These are phyloP conservation scores for Melieria crassipennis DNA, from an alignment of 2,888 invertebrate species.

Conservation along the genomic window DNA sequence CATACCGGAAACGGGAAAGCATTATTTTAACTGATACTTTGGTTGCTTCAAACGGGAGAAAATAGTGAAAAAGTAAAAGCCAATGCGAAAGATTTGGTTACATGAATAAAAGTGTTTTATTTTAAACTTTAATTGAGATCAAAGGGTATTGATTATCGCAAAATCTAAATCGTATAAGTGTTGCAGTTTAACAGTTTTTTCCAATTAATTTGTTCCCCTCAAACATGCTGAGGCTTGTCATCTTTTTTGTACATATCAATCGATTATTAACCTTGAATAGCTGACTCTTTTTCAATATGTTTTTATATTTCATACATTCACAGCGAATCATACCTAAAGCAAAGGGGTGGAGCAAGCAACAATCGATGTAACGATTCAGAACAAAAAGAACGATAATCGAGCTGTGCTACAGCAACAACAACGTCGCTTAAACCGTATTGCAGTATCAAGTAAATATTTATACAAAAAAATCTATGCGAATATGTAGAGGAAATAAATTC, in stretches of 20 bases:
- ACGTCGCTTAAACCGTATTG: not conserved
- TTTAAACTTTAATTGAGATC: not conserved
- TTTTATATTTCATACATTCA: conserved; percentile 16
- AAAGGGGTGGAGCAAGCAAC: not conserved
- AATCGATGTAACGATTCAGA: not conserved
- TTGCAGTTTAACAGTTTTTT: not conserved
- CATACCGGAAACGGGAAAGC: no score
- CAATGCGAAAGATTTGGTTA: no score
- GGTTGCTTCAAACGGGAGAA: no score
- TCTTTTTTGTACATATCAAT: not conserved
- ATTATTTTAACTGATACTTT: no score
- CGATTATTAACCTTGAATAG: not conserved
- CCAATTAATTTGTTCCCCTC: not conserved
- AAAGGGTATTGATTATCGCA: not conserved
- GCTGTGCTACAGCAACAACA: not conserved
- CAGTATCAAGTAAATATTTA: not conserved
- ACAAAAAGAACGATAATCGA: conserved; percentile 1
- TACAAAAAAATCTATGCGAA: not conserved
- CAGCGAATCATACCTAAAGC: not conserved
- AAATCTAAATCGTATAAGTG: not conserved
- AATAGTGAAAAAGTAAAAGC: no score
- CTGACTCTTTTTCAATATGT: not conserved
- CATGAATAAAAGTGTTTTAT: not conserved
- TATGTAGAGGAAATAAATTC: not conserved
- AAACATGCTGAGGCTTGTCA: not conserved